These are phyloP conservation scores for Limanda limanda DNA, from an alignment of 2,113 vertebrate genomes.

Conservation along the genomic window DNA sequence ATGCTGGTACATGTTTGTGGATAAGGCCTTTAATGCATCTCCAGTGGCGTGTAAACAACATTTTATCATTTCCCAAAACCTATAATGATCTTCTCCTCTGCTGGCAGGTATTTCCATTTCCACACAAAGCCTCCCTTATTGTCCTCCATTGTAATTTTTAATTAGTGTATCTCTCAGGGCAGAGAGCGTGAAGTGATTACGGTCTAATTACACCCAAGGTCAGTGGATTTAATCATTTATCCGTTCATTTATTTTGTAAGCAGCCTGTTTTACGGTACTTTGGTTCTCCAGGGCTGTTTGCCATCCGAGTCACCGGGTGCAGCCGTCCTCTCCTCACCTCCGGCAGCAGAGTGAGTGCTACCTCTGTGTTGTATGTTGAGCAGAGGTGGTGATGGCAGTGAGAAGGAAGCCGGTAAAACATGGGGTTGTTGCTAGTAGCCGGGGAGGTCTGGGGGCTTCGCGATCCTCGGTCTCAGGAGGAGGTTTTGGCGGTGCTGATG, in stretches of 20 bases:
- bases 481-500: conserved; percentile 35
- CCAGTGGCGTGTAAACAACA: conserved; percentile 42
- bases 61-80: conserved; percentile 31
- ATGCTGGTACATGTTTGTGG: conserved; percentile 35
- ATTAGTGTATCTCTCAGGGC: conserved; percentile 62
- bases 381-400: conserved; percentile 45
- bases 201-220: conserved; percentile 65
- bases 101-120: conserved; percentile 56
- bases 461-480: conserved; percentile 25
- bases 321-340: not conserved
- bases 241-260: conserved; percentile 57
- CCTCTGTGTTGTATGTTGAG: not conserved
- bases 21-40: conserved; percentile 46
- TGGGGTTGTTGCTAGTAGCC: conserved; percentile 15
- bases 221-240: conserved; percentile 58
- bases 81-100: conserved; percentile 29
- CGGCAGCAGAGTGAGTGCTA: conserved; percentile 13
- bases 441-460: conserved; percentile 15
- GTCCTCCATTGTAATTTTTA: conserved; percentile 53
- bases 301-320: conserved; percentile 2
- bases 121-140: conserved; percentile 38
- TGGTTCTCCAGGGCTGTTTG: conserved; percentile 11
- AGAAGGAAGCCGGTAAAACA: conserved; percentile 38
- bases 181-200: conserved; percentile 62
- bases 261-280: conserved; percentile 14